Conservation (phyloP, 2,888 invertebrate genomes). For the Orchesellides sinensis region DNA sequence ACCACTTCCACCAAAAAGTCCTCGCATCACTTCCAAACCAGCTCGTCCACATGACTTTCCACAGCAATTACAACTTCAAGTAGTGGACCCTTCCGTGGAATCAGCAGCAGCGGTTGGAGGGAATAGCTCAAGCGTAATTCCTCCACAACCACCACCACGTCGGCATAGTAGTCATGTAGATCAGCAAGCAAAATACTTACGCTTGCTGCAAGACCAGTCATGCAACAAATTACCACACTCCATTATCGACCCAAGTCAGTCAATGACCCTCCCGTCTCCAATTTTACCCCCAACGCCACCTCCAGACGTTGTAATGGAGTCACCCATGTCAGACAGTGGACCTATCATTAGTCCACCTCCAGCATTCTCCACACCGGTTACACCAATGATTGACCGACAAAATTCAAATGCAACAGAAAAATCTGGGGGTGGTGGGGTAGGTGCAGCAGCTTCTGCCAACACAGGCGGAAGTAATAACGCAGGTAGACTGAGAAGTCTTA, state of each 20-base stretch:
- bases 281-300: conserved; percentile 72
- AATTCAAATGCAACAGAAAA: conserved; percentile 72
- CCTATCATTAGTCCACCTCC: conserved; percentile 74
- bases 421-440: conserved; percentile 33
- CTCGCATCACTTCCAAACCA: conserved; percentile 72
- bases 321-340: conserved; percentile 72
- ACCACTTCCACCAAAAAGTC: conserved; percentile 75
- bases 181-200: conserved; percentile 30
- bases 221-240: conserved; percentile 32
- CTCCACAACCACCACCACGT: conserved; percentile 46
- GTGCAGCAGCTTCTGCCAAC: neutral
- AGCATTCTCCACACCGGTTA: conserved; percentile 74
- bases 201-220: conserved; percentile 41
- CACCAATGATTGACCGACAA: conserved; percentile 73
- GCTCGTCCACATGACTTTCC: conserved; percentile 72
- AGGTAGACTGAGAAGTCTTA: conserved; percentile 40
- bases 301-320: conserved; percentile 72
- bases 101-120: conserved; percentile 7
- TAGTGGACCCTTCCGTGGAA: conserved; percentile 39
- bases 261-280: conserved; percentile 73
- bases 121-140: neutral
- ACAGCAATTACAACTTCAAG: conserved; percentile 63
- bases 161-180: conserved; percentile 32
- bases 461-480: neutral
- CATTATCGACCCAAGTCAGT: conserved; percentile 42